Evolutionary conservation across 2,888 invertebrate genomes (phyloP), one percentile per base, ranked within the genome.

Genomic region (Lasiommata megera): DNA sequence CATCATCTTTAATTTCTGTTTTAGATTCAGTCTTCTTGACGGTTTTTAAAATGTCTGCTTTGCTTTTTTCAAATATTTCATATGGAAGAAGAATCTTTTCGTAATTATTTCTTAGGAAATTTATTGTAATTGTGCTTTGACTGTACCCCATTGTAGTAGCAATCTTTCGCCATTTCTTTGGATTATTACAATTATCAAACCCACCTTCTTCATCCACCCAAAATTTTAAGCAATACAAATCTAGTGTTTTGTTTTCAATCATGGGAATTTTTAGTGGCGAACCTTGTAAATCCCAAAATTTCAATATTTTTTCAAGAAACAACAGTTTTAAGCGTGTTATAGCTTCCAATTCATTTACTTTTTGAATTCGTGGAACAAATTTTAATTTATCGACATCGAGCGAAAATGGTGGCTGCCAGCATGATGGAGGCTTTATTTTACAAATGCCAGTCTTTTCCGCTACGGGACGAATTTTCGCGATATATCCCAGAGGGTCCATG

Each of bases 381-480:
- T 88, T 90, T 72, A 92, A 80, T 81, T 89, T 91, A 72, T 95
- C 94, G 55, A 94, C 93, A 84, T 96, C 93, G 67, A 96, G 93
- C 43, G 94, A 94, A 92, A 96, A 96, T 51, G 95, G 95, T 67
- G 95, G 95, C 73, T 94, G 94, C 94, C 95, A 96, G 66, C 93
- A 92, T 74, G 93, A 80, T 54, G 95, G 95, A 54, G 95, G 95
- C 70, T 93, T 93, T 71, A 96, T 95, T 91, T 95, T 95, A 76
- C 95, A 94, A 63, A 96, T 94, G 61, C 95, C 95, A 61, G 92
- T 93, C 80, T 93, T 92, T 78, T 94, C 94, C 9, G 94, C 95
- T 47, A 94, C 92, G 16, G 94, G 93, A 54, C 94, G 91, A 66
- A 96, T 95, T 87, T 94, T 94, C 37, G 93, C 93, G 56, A 96